Evolutionary conservation across 2,797 vertebrate species (phyloP), one percentile per base, ranked within the genome.

Genomic region (Glyptemys insculpta): DNA sequence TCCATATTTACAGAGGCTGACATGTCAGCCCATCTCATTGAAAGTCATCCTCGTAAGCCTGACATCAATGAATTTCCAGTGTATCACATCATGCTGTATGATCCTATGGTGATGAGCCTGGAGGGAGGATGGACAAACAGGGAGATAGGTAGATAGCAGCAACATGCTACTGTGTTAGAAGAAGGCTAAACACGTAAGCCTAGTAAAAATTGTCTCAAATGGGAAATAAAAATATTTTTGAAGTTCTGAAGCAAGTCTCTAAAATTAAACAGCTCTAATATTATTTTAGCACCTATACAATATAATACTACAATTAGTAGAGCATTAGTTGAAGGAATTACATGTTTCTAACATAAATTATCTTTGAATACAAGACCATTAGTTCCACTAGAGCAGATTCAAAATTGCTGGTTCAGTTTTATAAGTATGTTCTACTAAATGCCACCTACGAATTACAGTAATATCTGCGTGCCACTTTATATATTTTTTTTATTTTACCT

Each of bases 341-440:
- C 3, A 16, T 72, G 2, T 62, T 68, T 91, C 86, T 44, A 83
- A 92, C 94, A 81, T 34, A 31, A 59, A 41, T 78, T 54, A 85
- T 93, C 95, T 88, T 80, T 95, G 50, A 96, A 91, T 92, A 83
- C 84, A 95, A 94, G 97, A 93, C 79, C 93, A 90, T 54, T 91
- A 84, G n/a, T 88, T 95, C 91, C 83, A 94, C 89, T 87, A 94
- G 83, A 83, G 86, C 18, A 56, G 86, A 81, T 95, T 92, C 95
- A 95, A 97, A 97, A 95, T 80, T 94, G 86, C 57, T 93, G 29
- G 54, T 90, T 81, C 85, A 54, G 7, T 87, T 96, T 95, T 96
- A 96, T 83, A 97, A 96, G 95, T 92, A 96, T 93, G 96, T 85
- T 84, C 87, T 94, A 95, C 91, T 74, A 97, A 93, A 89, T 8